These are phyloP conservation scores for Chrysogorgia sp. DNA, from an alignment of 92 coral and sea anemone genomes.

Conservation along the genomic window DNA sequence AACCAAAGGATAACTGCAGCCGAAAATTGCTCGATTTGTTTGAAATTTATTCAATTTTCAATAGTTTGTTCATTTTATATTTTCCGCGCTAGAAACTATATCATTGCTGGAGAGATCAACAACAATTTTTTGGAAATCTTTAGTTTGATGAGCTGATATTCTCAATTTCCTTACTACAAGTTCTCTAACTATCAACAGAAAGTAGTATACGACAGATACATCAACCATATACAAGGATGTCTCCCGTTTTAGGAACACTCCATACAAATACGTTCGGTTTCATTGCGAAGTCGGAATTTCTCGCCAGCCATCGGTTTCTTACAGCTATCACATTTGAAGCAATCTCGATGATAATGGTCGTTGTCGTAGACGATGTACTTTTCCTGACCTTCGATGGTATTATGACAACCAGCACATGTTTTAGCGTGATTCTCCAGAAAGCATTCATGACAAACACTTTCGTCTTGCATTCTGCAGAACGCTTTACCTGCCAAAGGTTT, in stretches of 20 bases:
- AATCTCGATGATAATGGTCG: conserved; percentile 54
- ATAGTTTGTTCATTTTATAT: too few relatives aligned
- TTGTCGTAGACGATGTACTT: conserved; percentile 58
- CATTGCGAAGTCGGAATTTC: conserved; percentile 61
- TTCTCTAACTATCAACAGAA: not conserved
- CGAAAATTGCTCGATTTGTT: too few relatives aligned
- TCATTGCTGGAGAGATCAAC: too few relatives aligned
- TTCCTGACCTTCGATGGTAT: conserved; percentile 54
- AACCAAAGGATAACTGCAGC: too few relatives aligned
- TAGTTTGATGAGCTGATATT: too few relatives aligned
- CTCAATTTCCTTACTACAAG: too few relatives aligned
- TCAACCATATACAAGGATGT: too few relatives aligned
- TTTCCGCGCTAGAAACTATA: too few relatives aligned
- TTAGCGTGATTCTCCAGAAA: conserved; percentile 54
- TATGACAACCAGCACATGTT: conserved; percentile 55
- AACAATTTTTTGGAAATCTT: too few relatives aligned
- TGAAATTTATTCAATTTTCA: too few relatives aligned
- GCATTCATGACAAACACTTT: conserved; percentile 61
- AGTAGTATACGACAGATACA: too few relatives aligned
- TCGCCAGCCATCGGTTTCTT: conserved; percentile 59
- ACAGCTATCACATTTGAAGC: conserved; percentile 58
- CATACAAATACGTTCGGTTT: conserved; percentile 56
- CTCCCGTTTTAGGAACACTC: conserved; percentile 27
- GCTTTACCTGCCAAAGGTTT: conserved; percentile 57
- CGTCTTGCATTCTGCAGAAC: conserved; percentile 50